Base-by-base conservation (phyloP, 2,797 vertebrate genomes). In the Macrochelys suwanniensis region DNA sequence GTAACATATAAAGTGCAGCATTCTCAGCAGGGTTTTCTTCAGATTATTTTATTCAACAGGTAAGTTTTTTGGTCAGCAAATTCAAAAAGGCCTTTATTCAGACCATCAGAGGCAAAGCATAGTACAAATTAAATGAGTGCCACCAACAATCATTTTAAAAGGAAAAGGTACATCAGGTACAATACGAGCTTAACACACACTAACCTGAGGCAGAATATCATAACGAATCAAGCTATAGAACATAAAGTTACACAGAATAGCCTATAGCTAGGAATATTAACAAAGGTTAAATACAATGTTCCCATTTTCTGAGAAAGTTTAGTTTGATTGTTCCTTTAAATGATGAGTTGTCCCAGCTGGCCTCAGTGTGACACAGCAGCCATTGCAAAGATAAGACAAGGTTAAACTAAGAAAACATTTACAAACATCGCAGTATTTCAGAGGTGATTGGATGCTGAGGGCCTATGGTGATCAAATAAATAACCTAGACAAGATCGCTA, bases 41-140 rank as follows among this genome's bases (percentile, higher is more conserved):
- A 65, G 85, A 49, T 25, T 56, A 51, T 82, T 82, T 87, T 82
- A 94, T 92, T 96, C 45, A 82, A 92, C 88, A 92, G 28, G n/a
- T 6, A 2, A 85, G 80, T 74, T 7, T 68, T 57, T 95, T 95
- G 86, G 50, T 61, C 49, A 71, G 65, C 61, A 90, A 57, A 49
- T 80, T 84, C 79, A 65, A 7, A 88, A 82, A 88, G 31, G 25
- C 19, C 87, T 93, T 96, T 93, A 95, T 83, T 89, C n/a, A 21
- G 78, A 91, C 87, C 50, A 90, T 95, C 81, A 90, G 89, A 93
- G 80, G 65, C 94, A 95, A 96, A 97, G 97, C 91, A 87, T 80
- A 88, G 87, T 53, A 59, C 87, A 95, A 82, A 65, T 37, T 59
- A 49, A 83, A 83, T 54, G 88, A 84, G 37, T 37, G 79, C 59